Base-by-base conservation (phyloP, 1,140 invertebrate genomes). In the Drosophila jambulina region DNA sequence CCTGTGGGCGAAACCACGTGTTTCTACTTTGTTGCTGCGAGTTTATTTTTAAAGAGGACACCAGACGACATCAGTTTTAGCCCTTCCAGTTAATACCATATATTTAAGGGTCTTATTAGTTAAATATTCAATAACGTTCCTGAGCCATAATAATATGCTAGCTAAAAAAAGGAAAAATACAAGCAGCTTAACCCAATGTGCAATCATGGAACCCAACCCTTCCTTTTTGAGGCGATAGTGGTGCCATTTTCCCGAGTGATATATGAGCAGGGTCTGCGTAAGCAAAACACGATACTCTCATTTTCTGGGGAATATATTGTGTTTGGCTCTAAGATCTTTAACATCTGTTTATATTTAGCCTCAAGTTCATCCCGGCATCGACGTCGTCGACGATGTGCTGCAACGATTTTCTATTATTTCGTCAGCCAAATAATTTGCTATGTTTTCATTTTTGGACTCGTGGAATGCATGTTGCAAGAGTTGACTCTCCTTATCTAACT, bases 351-450 rank as follows among this genome's bases (percentile, higher is more conserved):
- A 86, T 87, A 63, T 72, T 82, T 82, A 82, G 75, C 32, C 34
- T 40, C 75, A 79, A 72, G 65, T 69, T 79, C 42, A 68, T n/a
- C 38, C 34, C 42, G 40, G 19, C 25, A 46, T 32, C 4, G 49
- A 32, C 49, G 27, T 13, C 48, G 48, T 29, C 46, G 17, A 10
- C 49, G 9, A 48, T 7, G 17, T n/a, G 42, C 12, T 45, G 65
- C 45, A 83, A 72, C 80, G 56, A 48, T 62, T 80, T 62, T 29
- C 32, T 27, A 59, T 59, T 51, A 86, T 86, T 86, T 87, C 83
- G 79, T 86, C 83, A 86, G 83, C 76, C 45, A 64, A 60, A 70
- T 32, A 13, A 21, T 13, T 45, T 32, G 15, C 27, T 9, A 7
- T 12, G 23, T 56, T 48, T 27, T n/a, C 8, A n/a, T n/a, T 49